Evolutionary conservation across 2,113 vertebrate species (phyloP).

Genomic region (Grammomys surdaster): DNA sequence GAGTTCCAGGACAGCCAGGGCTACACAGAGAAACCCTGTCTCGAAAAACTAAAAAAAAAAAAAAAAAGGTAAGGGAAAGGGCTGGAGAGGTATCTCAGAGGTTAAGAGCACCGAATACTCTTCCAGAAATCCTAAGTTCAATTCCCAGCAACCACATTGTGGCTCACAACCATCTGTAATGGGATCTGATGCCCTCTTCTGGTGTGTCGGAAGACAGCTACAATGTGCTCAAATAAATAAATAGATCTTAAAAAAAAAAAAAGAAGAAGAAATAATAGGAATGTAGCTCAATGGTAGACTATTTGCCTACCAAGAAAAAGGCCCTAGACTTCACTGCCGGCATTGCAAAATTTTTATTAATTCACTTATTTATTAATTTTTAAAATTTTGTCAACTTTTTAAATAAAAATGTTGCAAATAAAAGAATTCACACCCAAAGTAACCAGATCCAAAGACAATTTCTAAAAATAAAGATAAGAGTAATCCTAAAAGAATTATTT

Average conservation of each 20-base stretch:
- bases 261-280: background rate
- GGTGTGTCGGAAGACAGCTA: too few relatives aligned
- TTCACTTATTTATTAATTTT: background rate
- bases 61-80: background rate
- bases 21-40: too few relatives aligned
- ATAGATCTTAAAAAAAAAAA: too few relatives aligned
- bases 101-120: too few relatives aligned
- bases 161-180: too few relatives aligned
- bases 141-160: too few relatives aligned
- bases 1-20: too few relatives aligned
- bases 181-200: too few relatives aligned
- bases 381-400: background rate
- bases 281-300: background rate
- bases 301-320: background rate
- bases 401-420: background rate
- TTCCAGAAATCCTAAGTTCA: too few relatives aligned
- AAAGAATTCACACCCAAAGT: background rate
- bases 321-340: background rate
- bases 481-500: background rate
- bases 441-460: background rate
- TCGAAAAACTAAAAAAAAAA: too few relatives aligned
- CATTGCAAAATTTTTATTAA: background rate
- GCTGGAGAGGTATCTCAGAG: too few relatives aligned
- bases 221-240: too few relatives aligned
- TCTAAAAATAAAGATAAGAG: background rate